Conservation (phyloP, 2,888 invertebrate genomes). For the Peribatodes rhomboidaria region DNA sequence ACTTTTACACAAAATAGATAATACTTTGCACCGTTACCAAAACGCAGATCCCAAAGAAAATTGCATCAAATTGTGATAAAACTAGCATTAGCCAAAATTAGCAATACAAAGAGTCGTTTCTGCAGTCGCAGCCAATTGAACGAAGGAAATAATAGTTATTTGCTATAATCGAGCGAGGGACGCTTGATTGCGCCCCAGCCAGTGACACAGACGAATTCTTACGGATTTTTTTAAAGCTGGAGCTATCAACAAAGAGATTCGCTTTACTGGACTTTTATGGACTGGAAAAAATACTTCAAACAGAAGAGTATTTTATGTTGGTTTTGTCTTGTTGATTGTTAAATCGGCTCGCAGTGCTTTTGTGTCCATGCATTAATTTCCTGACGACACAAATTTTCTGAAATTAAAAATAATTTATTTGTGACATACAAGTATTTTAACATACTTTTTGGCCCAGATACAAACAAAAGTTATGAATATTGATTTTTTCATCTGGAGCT, state of each 20-base stretch:
- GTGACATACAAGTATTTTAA: background rate
- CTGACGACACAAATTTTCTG: no score
- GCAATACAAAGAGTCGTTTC: slow-evolving; percentile 73
- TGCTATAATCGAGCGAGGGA: slow-evolving; percentile 83
- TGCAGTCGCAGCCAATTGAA: slow-evolving; percentile 75
- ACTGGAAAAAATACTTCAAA: no score
- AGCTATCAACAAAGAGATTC: background rate
- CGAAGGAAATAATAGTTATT: slow-evolving; percentile 81
- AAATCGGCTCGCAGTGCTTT: no score
- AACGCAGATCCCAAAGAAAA: slow-evolving; percentile 32
- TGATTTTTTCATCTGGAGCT: no score
- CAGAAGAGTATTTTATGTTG: no score
- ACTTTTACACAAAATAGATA: background rate
- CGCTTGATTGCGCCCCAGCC: slow-evolving; percentile 83
- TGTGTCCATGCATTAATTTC: no score
- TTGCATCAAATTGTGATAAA: slow-evolving; percentile 58
- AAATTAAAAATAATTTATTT: background rate
- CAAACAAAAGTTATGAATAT: no score
- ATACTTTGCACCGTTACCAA: background rate
- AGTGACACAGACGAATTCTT: slow-evolving; percentile 61
- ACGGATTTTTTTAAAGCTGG: slow-evolving; percentile 64
- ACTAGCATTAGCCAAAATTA: slow-evolving; percentile 75
- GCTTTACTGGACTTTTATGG: no score
- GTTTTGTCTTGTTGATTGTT: no score
- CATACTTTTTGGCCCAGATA: no score